These are phyloP conservation scores for Paguma larvata DNA, from an alignment of 2,797 vertebrate genomes.

Conservation along the genomic window DNA sequence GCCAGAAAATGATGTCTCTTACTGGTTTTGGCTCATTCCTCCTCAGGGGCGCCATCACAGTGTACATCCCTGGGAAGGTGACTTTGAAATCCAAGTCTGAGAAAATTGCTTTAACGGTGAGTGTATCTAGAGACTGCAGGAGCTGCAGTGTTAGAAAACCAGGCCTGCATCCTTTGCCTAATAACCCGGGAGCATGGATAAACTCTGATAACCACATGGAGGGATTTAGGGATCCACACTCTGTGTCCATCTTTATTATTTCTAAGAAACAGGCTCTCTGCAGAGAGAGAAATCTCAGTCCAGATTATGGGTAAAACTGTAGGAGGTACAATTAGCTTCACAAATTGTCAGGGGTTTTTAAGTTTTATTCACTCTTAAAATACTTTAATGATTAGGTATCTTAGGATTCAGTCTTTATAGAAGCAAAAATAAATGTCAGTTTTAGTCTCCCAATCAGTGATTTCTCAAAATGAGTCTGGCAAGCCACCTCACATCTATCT, in stretches of 20 bases:
- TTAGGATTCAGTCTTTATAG: conserved; percentile 40
- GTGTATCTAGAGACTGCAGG: neutral
- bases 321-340: conserved; percentile 29
- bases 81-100: conserved; percentile 25
- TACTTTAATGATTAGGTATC: conserved; percentile 50
- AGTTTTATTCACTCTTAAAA: neutral
- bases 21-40: neutral
- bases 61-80: neutral
- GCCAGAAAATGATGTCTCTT: neutral
- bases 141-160: neutral
- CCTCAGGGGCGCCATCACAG: neutral
- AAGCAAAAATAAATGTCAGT: conserved; percentile 64
- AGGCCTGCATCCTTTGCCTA: neutral
- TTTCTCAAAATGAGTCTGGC: conserved; percentile 70
- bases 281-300: neutral
- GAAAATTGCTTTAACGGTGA: neutral
- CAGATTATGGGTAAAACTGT: neutral
- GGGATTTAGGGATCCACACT: neutral
- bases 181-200: neutral
- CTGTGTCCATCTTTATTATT: neutral
- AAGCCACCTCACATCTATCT: conserved; percentile 45
- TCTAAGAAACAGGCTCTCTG: neutral
- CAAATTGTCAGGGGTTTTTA: neutral
- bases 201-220: neutral
- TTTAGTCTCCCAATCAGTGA: conserved; percentile 57